Evolutionary conservation across 2,888 invertebrate species (phyloP).

Genomic region (Drosophila ezoana): DNA sequence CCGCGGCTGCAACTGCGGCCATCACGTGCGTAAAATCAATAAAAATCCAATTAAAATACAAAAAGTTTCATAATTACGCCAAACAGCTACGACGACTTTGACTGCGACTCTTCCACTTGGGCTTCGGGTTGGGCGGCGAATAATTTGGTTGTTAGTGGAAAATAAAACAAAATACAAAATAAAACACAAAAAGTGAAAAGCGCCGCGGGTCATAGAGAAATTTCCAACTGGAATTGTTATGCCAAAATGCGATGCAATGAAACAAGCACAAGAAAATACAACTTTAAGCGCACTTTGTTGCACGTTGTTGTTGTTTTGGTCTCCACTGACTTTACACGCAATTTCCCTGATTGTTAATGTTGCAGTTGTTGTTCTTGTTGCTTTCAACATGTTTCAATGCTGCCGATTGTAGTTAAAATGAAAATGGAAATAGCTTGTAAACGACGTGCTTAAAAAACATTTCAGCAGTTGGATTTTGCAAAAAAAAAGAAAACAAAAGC

Average conservation of each 20-base stretch:
- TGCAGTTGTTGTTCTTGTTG: slow-evolving; percentile 22
- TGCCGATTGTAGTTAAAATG: slow-evolving; percentile 73
- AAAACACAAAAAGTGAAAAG: slow-evolving; percentile 55
- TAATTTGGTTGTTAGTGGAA: not conserved
- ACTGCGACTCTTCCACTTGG: not conserved
- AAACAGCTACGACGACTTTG: slow-evolving; percentile 30
- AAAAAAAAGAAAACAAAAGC: slow-evolving; percentile 9
- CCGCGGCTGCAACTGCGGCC: slow-evolving; percentile 18
- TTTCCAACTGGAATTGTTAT: slow-evolving; percentile 52
- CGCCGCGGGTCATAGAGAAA: slow-evolving; percentile 59
- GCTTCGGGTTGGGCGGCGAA: not conserved
- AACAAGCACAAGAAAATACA: slow-evolving; percentile 43
- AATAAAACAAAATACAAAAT: not conserved
- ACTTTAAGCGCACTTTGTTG: slow-evolving; percentile 56
- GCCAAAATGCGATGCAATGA: slow-evolving; percentile 62
- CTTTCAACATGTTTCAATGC: slow-evolving; percentile 64
- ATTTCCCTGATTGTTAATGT: slow-evolving; percentile 43
- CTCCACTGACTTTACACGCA: slow-evolving; percentile 62
- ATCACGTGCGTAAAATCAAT: slow-evolving; percentile 78
- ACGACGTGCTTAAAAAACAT: slow-evolving; percentile 71
- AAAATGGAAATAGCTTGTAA: slow-evolving; percentile 66
- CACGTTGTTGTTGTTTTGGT: slow-evolving; percentile 13
- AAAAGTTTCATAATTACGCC: slow-evolving; percentile 75
- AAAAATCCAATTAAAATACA: slow-evolving; percentile 77
- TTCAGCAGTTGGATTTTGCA: slow-evolving; percentile 38